Base-by-base conservation (phyloP, 2,797 vertebrate species). In the Pseudotriccus pelzelni region DNA sequence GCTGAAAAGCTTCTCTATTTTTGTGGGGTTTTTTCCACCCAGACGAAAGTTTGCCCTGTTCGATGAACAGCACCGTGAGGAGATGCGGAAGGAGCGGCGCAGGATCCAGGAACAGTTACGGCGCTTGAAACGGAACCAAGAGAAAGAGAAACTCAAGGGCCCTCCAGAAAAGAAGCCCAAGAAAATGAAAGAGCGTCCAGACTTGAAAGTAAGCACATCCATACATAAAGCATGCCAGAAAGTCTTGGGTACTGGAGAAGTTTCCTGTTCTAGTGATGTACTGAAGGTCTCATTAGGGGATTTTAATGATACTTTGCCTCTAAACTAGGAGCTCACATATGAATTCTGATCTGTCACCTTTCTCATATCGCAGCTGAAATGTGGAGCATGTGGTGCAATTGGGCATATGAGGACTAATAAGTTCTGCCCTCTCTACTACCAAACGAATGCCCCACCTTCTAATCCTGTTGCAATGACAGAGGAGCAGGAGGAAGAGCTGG, bases 401-500 rank as follows among this genome's bases (percentile, higher is more conserved):
- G 99, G 99, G 50, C 99, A 99, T 97, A 99, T 99, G 99, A 99
- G 99, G 93, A 99, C 99, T 96, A 99, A 99, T 97, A 99, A 99
- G 93, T 99, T 99, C 97, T 99, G 99, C 94, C 99, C 99, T 4
- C 98, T 99, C 32, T 99, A 99, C 98, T 99, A 99, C 97, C 99
- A 99, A 98, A 99, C 99, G 84, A 99, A 99, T 66, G 99, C 99
- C 4, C 99, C 99, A 1, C 99, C 99, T 62, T 99, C 99, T 36
- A 99, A 99, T 96, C 99, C 99, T 2, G 99, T 99, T n/a, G 99
- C 99, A 87, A 99, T 99, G 99, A 99, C 99, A 34, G 99, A 99
- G 93, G 99, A 99, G 94, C 99, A 99, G 96, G 99, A 99, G 92
- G 99, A 99, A 87, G 99, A 99, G 97, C 98, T 99, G 87, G 99